Evolutionary conservation across 2,113 vertebrate genomes (phyloP).

Genomic region (Hyla sarda): DNA sequence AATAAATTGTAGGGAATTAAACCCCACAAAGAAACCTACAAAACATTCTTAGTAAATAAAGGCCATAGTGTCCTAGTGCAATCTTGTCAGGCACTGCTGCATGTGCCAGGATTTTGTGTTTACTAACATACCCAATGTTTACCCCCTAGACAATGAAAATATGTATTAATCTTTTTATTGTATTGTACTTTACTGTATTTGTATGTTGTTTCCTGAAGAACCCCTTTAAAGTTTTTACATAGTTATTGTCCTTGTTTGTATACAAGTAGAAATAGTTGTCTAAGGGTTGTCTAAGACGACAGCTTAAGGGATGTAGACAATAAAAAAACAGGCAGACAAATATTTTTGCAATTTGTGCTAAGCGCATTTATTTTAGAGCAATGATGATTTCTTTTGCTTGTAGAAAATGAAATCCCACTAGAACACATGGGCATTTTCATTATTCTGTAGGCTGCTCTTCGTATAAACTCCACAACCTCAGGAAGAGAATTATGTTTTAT

Average conservation of each 20-base stretch:
- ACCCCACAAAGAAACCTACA: no score
- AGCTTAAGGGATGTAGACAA: slow-evolving; percentile 46
- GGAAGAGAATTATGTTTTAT: slow-evolving; percentile 8
- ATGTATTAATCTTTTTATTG: no score
- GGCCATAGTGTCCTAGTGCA: no score
- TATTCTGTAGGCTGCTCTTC: slow-evolving; percentile 15
- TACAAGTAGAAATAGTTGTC: neutral
- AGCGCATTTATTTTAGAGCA: slow-evolving; percentile 12
- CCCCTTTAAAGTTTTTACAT: neutral
- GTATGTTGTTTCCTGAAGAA: no score
- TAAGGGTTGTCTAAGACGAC: slow-evolving; percentile 27
- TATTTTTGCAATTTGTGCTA: slow-evolving; percentile 48
- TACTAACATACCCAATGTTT: no score
- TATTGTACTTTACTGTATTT: no score
- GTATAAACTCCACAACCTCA: neutral
- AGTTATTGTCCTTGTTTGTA: slow-evolving; percentile 15
- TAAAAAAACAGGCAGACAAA: slow-evolving; percentile 13
- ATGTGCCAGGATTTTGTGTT: no score
- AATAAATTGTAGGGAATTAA: no score
- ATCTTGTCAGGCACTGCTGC: no score
- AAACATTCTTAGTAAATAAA: no score
- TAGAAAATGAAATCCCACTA: slow-evolving; percentile 53
- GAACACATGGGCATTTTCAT: slow-evolving; percentile 54
- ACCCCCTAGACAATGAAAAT: no score
- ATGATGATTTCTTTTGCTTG: slow-evolving; percentile 50